Evolutionary conservation across 1,140 invertebrate genomes (phyloP), one percentile per base, ranked within the genome.

Genomic region (Chymomyza costata): DNA sequence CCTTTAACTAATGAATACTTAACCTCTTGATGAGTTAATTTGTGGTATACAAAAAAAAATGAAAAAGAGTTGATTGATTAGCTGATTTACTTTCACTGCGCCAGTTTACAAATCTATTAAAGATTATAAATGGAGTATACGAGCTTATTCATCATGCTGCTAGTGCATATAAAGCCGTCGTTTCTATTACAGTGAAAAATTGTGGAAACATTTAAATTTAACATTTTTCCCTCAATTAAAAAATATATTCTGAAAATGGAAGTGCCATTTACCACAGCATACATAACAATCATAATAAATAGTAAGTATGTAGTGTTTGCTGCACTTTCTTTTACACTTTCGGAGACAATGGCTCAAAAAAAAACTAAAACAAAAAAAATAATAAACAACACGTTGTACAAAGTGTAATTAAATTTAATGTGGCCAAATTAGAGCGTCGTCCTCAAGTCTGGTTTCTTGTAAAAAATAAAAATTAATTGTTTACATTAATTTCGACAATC

Each of bases 1-100:
- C 49, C n/a, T 58, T 25, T 46, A 45, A 44, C 60, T 59, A 64
- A 66, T 50, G 55, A 66, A 50, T 43, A 50, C 45, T 46, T 63
- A 54, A 51, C 50, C 55, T 41, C 49, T 30, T 19, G 41, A 58
- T 54, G 46, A 50, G 49, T 49, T 54, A 63, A 59, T 65, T 58
- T 53, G 32, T 38, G 25, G 16, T 15, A 45, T 21, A 16, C 15
- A 38, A 49, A 3, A 41, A 25, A 14, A 38, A 28, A 46, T 21
- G 10, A 32, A 19, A 25, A 16, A 50, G 63, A 35, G 38, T 54
- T 37, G 47, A 52, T 67, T 44, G 56, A 60, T 64, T 67, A 28
- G 43, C 43, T 39, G 56, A 67, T 65, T 60, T 35, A 67, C 65
- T 67, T 67, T 67, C 65, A 67, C 65, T 64, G 56, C 41, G 48